A percentile compares a stretch with the other conserved stretches of the same genome.
Evolutionary conservation across 1,140 invertebrate genomes (phyloP).

Genomic region (Riptortus pedestris): DNA sequence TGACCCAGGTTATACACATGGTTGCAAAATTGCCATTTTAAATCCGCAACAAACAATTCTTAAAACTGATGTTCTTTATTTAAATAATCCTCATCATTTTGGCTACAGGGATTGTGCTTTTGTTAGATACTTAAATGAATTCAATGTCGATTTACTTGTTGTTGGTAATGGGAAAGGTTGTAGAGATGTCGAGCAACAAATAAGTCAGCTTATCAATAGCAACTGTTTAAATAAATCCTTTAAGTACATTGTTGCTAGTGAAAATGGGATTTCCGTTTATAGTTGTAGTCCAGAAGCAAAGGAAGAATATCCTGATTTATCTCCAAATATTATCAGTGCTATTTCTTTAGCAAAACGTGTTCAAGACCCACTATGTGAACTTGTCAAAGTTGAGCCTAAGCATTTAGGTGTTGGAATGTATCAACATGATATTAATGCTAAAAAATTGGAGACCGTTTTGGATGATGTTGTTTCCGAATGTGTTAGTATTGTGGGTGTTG

Average conservation of each 20-base stretch:
- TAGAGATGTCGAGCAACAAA: slow-evolving; percentile 67
- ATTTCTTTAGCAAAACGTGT: slow-evolving; percentile 77
- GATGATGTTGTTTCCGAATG: slow-evolving; percentile 67
- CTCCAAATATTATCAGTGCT: slow-evolving; percentile 69
- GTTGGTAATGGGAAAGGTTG: slow-evolving; percentile 83
- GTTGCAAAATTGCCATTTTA: slow-evolving; percentile 72
- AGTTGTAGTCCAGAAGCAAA: slow-evolving; percentile 71
- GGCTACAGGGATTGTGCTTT: background rate
- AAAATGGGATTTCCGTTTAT: slow-evolving; percentile 82
- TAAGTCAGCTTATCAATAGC: slow-evolving; percentile 51
- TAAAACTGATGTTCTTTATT: slow-evolving; percentile 56
- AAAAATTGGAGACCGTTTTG: slow-evolving; percentile 57
- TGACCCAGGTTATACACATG: slow-evolving; percentile 67
- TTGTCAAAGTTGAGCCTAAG: slow-evolving; percentile 85
- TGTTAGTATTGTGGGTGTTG: slow-evolving; percentile 85
- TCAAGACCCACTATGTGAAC: slow-evolving; percentile 78
- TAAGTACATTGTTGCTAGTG: slow-evolving; percentile 72
- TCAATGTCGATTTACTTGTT: slow-evolving; percentile 59
- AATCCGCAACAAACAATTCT: slow-evolving; percentile 59
- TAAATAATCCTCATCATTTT: slow-evolving; percentile 22
- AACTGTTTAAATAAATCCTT: slow-evolving; percentile 43
- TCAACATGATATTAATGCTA: slow-evolving; percentile 77
- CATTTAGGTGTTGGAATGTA: slow-evolving; percentile 87
- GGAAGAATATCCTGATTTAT: slow-evolving; percentile 72
- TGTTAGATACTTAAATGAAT: background rate